Evolutionary conservation across 2,888 invertebrate species (phyloP), one percentile per base, ranked within the genome.

Genomic region (Helleia helle): DNA sequence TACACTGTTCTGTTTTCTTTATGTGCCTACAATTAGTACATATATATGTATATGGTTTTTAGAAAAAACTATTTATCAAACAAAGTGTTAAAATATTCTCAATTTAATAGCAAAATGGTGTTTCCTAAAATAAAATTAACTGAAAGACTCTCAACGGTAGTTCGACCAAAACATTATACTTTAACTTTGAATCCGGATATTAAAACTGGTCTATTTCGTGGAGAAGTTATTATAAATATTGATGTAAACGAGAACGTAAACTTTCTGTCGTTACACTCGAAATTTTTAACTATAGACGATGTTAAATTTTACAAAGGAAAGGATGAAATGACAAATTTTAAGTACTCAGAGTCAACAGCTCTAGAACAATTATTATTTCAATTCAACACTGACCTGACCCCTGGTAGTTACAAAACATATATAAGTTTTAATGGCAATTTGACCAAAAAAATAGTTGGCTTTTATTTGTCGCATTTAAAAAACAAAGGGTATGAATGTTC

Each of bases 401-500:
- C 67, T 4, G 85, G 83, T 1, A 71, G 69, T 40, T 89, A 90
- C 58, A 68, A 71, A 8, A 61, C 93, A 8, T 59, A 69, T 28
- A 83, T 93, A 30, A 69, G 87, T 25, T 94, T 90, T 57, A 69
- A 72, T 46, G 93, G 93, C 0, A 84, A 85, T 47, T 79, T 92
- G 61, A 87, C 86, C 15, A 83, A 87, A 46, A 88, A 89, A 49
- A 90, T 93, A 56, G 89, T 91, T 41, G 93, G 93, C 3, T 86
- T 93, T 41, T 94, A 93, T 64, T 87, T 87, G 50, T 93, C 93
- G 44, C 83, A 76, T 4, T 90, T 93, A 48, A 73, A 66, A 37
- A 71, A 84, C 56, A 58, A 71, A 44, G 84, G 87, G 90, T 81
- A 65, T 17, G 39, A 6, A 7, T 13, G 22, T 7, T 36, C 12